phyloP scores from a whole-genome alignment of 2,113 vertebrate species.

The Proteles cristata region DNA sequence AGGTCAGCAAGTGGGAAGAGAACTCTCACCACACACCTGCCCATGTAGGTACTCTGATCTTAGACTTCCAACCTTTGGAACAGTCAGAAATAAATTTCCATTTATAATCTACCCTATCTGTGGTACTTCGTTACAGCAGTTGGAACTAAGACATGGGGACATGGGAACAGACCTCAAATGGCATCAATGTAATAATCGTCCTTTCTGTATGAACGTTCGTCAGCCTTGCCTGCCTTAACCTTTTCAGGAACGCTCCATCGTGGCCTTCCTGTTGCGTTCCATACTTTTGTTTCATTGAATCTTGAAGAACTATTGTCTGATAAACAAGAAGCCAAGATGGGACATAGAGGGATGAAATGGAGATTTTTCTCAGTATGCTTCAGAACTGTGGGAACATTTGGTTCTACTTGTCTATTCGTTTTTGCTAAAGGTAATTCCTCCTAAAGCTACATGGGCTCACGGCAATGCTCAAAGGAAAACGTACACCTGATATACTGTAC shows the following conservation, averaged over 20 bases:
- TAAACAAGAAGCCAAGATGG: background rate
- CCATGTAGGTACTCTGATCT: background rate
- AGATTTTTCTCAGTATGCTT: background rate
- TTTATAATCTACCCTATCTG: background rate
- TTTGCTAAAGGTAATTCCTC: slow-evolving; percentile 6
- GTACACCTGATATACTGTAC: background rate
- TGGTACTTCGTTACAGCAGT: background rate
- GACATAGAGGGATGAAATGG: background rate
- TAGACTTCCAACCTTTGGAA: background rate
- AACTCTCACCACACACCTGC: fast-evolving
- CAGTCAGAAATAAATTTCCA: background rate
- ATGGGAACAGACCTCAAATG: background rate
- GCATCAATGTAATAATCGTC: background rate
- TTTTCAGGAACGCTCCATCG: background rate
- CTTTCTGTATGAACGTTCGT: background rate
- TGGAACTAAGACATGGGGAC: background rate
- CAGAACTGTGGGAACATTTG: background rate
- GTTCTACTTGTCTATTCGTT: background rate
- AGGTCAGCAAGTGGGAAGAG: background rate
- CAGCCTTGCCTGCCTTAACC: background rate
- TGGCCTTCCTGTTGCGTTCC: background rate
- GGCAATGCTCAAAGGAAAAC: background rate
- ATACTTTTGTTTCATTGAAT: background rate
- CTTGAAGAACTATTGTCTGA: background rate
- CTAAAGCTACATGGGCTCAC: background rate